phyloP scores from a whole-genome alignment of 2,888 invertebrate species.

The Amiota communis region DNA sequence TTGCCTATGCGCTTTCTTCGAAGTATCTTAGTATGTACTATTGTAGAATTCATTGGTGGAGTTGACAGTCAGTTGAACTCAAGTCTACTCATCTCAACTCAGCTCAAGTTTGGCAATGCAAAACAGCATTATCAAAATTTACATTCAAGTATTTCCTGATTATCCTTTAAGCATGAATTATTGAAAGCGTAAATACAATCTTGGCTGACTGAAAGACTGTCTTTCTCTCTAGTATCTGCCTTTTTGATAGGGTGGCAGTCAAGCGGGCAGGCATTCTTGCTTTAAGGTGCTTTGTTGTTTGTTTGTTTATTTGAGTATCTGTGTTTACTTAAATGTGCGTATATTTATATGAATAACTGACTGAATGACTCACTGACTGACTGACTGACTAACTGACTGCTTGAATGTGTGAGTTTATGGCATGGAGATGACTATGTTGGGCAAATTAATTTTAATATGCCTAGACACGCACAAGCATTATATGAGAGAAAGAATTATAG shows the following conservation, averaged over 20 bases:
- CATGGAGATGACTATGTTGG: too few relatives aligned
- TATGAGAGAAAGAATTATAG: not conserved
- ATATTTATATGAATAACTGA: conserved; percentile 44
- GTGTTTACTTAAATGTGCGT: conserved; percentile 19
- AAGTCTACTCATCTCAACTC: too few relatives aligned
- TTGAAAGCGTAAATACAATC: conserved; percentile 66
- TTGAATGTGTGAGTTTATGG: conserved; percentile 42
- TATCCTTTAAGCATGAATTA: conserved; percentile 67
- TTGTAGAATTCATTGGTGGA: too few relatives aligned
- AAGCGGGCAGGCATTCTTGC: not conserved
- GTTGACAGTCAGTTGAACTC: too few relatives aligned
- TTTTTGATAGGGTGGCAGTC: not conserved
- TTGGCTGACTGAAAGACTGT: not conserved
- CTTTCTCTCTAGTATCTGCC: too few relatives aligned
- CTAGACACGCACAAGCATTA: conserved; percentile 26
- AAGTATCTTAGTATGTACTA: too few relatives aligned
- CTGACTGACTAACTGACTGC: conserved; percentile 39
- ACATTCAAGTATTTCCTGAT: conserved; percentile 67
- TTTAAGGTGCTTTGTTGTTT: conserved; percentile 11
- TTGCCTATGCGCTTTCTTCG: conserved; percentile 24
- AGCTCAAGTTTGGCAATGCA: conserved; percentile 33
- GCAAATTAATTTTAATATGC: not conserved
- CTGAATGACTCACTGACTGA: conserved; percentile 52
- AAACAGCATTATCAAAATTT: conserved; percentile 66
- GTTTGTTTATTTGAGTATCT: conserved; percentile 57